Percentiles rank a stretch among this genome's conserved stretches.
Conservation (phyloP, 2,113 vertebrate genomes). For the Anguilla japonica region DNA sequence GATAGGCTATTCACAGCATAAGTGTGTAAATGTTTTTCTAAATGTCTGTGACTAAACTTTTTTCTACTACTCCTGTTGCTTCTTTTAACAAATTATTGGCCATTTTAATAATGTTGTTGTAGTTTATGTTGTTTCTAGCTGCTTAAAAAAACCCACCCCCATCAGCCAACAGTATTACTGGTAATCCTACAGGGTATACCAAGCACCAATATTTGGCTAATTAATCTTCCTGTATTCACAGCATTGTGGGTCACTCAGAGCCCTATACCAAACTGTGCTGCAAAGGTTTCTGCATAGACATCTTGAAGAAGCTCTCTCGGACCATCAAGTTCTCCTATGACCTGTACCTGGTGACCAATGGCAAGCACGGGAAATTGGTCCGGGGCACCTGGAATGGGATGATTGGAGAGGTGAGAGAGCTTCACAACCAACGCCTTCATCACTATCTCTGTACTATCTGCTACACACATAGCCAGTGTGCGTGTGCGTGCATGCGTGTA, state of each 20-base stretch:
- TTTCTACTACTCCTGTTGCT: no score
- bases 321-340: slow-evolving; percentile 95
- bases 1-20: no score
- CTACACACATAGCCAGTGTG: slow-evolving; percentile 22
- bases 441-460: not conserved
- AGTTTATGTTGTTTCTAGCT: no score
- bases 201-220: not conserved
- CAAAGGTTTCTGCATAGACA: slow-evolving; percentile 98
- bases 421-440: not conserved
- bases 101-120: no score
- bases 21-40: no score
- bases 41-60: no score
- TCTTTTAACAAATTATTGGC: no score
- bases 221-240: slow-evolving; percentile 34
- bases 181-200: not conserved
- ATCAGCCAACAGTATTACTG: not conserved
- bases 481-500: no score
- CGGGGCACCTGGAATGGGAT: slow-evolving; percentile 95
- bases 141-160: not conserved
- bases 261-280: slow-evolving; percentile 96
- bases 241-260: slow-evolving; percentile 64
- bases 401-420: slow-evolving; percentile 91
- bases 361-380: slow-evolving; percentile 93
- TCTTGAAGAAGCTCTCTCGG: slow-evolving; percentile 93
- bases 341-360: slow-evolving; percentile 96